A percentile compares a stretch with the other conserved stretches of the same genome.
Evolutionary conservation across 2,888 invertebrate species (phyloP).

Genomic region (Schizotus pectinicornis): DNA sequence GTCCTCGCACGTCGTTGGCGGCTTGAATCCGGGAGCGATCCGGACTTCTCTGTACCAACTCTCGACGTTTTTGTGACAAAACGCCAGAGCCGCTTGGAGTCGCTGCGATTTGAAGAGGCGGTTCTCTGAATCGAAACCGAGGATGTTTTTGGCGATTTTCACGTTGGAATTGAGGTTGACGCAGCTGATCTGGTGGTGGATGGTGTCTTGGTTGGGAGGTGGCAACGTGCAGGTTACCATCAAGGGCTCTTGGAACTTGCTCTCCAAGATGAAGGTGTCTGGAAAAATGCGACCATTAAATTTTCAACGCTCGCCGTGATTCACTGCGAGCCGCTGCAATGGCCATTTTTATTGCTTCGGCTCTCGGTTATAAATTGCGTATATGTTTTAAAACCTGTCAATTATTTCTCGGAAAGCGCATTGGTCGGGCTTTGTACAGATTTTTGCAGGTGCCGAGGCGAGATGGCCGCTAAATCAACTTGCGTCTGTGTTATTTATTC

Average conservation of each 20-base stretch:
- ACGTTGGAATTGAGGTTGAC: constrained; percentile 63
- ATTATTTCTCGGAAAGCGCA: constrained; percentile 31
- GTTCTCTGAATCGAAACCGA: constrained; percentile 68
- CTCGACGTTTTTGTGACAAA: constrained; percentile 70
- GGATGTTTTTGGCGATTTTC: constrained; percentile 65
- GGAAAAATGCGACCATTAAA: constrained; percentile 25
- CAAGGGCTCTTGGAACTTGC: constrained; percentile 68
- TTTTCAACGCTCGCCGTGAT: no score
- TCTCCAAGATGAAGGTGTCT: constrained; percentile 66
- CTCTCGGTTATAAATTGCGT: constrained; percentile 1
- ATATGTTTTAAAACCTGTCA: constrained; percentile 30
- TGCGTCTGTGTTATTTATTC: background rate
- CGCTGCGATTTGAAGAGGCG: constrained; percentile 69
- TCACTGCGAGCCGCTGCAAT: no score
- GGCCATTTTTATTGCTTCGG: constrained; percentile 2
- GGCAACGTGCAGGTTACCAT: constrained; percentile 70
- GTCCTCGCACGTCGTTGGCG: constrained; percentile 25
- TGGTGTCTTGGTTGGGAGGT: constrained; percentile 60
- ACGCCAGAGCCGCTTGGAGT: constrained; percentile 69
- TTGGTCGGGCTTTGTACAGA: constrained; percentile 1
- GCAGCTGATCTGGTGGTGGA: constrained; percentile 62
- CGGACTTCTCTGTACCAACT: constrained; percentile 68
- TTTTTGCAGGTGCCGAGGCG: constrained; percentile 4
- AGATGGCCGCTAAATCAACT: constrained; percentile 12
- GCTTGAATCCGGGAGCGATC: constrained; percentile 47